These are phyloP conservation scores for Pachyseris speciosa DNA, from an alignment of 64 coral and sea anemone species.

Conservation along the genomic window DNA sequence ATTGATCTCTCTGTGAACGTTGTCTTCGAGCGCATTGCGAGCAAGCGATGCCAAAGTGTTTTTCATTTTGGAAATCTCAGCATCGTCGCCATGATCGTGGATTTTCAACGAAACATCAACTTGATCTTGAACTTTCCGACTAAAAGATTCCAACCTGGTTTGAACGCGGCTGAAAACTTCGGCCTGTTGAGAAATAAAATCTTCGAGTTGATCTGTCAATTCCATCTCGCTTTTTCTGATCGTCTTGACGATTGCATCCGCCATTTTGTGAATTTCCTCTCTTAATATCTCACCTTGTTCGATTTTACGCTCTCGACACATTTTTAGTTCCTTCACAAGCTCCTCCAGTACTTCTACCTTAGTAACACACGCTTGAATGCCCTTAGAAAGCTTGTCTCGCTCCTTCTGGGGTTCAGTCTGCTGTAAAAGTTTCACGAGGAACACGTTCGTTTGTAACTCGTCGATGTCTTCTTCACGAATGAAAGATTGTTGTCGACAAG, in stretches of 20 bases:
- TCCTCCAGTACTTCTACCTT: constrained; percentile 79
- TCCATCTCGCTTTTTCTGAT: constrained; percentile 67
- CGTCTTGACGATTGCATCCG: constrained; percentile 63
- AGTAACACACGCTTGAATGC: constrained; percentile 57
- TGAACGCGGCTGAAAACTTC: constrained; percentile 35
- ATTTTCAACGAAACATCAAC: constrained; percentile 23
- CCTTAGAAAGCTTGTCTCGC: constrained; percentile 44
- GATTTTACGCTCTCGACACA: constrained; percentile 59
- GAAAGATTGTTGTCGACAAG: constrained; percentile 48
- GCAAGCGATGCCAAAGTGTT: constrained; percentile 5
- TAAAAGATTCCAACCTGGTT: constrained; percentile 23
- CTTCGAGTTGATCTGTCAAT: constrained; percentile 66
- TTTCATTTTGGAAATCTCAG: constrained; percentile 66
- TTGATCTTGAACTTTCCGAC: constrained; percentile 50
- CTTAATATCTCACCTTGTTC: constrained; percentile 57
- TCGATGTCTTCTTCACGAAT: constrained; percentile 30
- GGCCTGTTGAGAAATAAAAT: constrained; percentile 65
- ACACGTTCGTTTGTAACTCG: constrained; percentile 23
- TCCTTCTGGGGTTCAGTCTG: constrained; percentile 29
- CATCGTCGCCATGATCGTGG: constrained; percentile 21
- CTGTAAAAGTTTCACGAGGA: constrained; percentile 2
- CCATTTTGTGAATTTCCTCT: constrained; percentile 80
- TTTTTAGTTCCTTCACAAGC: constrained; percentile 67
- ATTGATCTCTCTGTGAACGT: constrained; percentile 6
- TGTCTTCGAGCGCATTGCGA: constrained; percentile 21